phyloP scores from a whole-genome alignment of 2,888 invertebrate genomes.

The Drosophila mercatorum region DNA sequence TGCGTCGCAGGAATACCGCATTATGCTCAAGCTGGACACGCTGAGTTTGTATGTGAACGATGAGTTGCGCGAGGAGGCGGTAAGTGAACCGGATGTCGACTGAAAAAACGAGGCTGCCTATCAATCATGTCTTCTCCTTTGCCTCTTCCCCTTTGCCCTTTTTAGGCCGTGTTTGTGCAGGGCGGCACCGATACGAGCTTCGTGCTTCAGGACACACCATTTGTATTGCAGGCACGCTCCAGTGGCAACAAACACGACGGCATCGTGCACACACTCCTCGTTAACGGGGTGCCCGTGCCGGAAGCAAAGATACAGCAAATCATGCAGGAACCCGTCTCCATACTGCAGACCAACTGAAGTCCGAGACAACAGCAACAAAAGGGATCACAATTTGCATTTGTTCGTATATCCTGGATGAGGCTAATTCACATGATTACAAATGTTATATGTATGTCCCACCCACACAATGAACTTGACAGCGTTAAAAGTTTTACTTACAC shows the following conservation, averaged over 20 bases:
- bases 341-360: constrained; percentile 68
- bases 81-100: constrained; percentile 41
- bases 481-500: constrained; percentile 50
- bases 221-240: constrained; percentile 83
- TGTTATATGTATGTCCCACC: not conserved
- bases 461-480: constrained; percentile 13
- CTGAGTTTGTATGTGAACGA: constrained; percentile 84
- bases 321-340: constrained; percentile 82
- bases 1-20: constrained; percentile 86
- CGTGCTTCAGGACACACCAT: constrained; percentile 78
- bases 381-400: constrained; percentile 44
- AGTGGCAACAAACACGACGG: constrained; percentile 86
- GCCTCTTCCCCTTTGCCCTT: not conserved
- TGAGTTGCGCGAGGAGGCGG: constrained; percentile 80
- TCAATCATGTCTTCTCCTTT: constrained; percentile 3
- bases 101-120: not conserved
- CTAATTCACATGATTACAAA: not conserved
- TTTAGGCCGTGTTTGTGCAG: constrained; percentile 91
- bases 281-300: constrained; percentile 85
- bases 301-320: constrained; percentile 82
- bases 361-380: not conserved
- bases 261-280: constrained; percentile 86
- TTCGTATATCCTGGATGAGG: constrained; percentile 6
- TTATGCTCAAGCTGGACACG: constrained; percentile 88
- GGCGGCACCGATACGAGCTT: constrained; percentile 94